Evolutionary conservation across 2,797 vertebrate genomes (phyloP), one percentile per base, ranked within the genome.

Genomic region (Bucorvus abyssinicus): DNA sequence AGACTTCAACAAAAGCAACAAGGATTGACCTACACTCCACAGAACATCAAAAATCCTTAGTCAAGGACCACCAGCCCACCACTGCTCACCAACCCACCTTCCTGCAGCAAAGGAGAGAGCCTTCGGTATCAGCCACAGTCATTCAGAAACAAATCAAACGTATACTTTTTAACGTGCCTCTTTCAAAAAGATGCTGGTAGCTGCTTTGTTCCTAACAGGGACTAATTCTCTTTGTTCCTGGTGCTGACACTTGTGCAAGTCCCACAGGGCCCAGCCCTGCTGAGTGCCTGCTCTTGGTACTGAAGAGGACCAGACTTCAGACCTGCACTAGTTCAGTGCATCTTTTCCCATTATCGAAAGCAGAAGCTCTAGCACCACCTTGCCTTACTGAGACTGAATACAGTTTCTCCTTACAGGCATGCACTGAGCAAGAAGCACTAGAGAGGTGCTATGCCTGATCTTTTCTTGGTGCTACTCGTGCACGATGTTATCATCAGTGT

Each of bases 91-190:
- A 75, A 22, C 15, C 3, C 2, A 1, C 38, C 38, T 34, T 2
- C 53, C 77, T 11, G n/a, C 45, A 56, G 52, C 57, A 55, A 56
- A 47, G 50, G n/a, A 64, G 42, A 45, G 20, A 47, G 29, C 5
- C 8, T 2, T 6, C 20, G 10, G 49, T 11, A 26, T 16, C n/a
- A 55, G 30, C 32, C 61, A 55, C 32, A 19, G n/a, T 6, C 50
- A 10, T 24, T 59, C 81, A 80, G 42, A 71, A 69, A 47, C 2
- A 2, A 78, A 36, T 30, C 60, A 60, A 47, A 56, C 1, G 1
- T 7, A 60, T 30, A 1, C 15, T 30, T 45, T 38, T 11, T 12
- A 22, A 26, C 1, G 5, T 17, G n/a, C 10, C 1, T 26, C 24
- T 56, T 80, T 44, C 29, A 77, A 13, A 38, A 26, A 29, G 8